Evolutionary conservation across 2,888 invertebrate species (phyloP).

Genomic region (Apotomis betuletana): DNA sequence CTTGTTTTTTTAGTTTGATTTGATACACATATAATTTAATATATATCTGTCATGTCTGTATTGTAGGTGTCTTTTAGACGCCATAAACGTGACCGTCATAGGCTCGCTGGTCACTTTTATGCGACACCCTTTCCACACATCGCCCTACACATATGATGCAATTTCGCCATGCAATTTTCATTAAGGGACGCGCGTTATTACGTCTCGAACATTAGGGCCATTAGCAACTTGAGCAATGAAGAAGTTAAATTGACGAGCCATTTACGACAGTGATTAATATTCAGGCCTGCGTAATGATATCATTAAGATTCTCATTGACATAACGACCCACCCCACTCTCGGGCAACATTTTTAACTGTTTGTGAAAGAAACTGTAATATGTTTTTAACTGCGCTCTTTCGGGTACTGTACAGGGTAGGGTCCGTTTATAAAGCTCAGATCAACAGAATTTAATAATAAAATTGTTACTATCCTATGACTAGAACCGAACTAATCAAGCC

Average conservation of each 20-base stretch:
- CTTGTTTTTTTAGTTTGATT: no score
- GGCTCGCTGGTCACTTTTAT: no score
- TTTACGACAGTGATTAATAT: constrained; percentile 33
- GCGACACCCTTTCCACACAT: no score
- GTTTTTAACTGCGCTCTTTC: constrained; percentile 1
- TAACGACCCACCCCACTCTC: constrained; percentile 29
- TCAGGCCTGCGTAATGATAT: constrained; percentile 22
- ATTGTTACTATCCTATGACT: no score
- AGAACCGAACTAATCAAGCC: no score
- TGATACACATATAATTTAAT: no score
- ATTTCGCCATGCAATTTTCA: not conserved
- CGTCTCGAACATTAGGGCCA: constrained; percentile 3
- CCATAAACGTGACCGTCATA: no score
- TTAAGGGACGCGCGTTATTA: constrained; percentile 11
- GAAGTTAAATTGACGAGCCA: constrained; percentile 29
- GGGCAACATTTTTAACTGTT: constrained; percentile 16
- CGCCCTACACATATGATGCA: not conserved
- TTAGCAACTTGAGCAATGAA: constrained; percentile 22
- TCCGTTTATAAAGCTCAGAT: no score
- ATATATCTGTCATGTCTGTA: no score
- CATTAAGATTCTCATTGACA: constrained; percentile 20
- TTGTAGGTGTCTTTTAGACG: no score
- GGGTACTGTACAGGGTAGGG: not conserved
- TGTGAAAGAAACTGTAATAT: constrained; percentile 16
- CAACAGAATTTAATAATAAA: no score